Percentiles rank a stretch among this genome's conserved stretches.
Conservation (phyloP, 2,113 vertebrate species). For the Myrmecobius fasciatus region DNA sequence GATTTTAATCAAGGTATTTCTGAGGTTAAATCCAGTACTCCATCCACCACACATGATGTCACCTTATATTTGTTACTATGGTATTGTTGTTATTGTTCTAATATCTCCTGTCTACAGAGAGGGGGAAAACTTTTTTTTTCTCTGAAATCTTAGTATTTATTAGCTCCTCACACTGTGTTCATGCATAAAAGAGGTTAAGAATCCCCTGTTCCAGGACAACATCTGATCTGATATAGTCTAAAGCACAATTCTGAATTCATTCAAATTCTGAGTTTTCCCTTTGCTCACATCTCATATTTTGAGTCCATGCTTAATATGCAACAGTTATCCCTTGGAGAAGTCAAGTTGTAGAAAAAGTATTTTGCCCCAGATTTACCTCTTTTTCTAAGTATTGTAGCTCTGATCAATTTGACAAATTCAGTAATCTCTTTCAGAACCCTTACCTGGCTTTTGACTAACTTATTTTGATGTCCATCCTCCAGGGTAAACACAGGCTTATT, state of each 20-base stretch:
- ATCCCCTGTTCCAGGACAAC: background rate
- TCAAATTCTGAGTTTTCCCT: background rate
- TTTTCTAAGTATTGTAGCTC: background rate
- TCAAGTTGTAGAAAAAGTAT: background rate
- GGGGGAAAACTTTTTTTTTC: background rate
- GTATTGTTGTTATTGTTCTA: background rate
- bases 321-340: background rate
- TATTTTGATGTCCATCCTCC: background rate
- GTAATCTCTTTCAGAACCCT: background rate
- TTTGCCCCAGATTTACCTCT: background rate
- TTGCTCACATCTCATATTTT: background rate
- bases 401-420: background rate
- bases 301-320: conserved; percentile 11
- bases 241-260: conserved; percentile 38
- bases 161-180: background rate
- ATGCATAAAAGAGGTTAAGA: background rate
- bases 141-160: background rate
- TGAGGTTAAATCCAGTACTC: background rate
- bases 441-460: background rate
- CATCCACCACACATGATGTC: background rate
- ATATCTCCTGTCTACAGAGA: background rate
- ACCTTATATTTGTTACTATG: background rate
- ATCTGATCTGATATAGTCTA: background rate
- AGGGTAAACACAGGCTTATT: background rate
- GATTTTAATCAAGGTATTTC: background rate